Evolutionary conservation across 2,113 vertebrate species (phyloP).

Genomic region (Anas platyrhynchos): DNA sequence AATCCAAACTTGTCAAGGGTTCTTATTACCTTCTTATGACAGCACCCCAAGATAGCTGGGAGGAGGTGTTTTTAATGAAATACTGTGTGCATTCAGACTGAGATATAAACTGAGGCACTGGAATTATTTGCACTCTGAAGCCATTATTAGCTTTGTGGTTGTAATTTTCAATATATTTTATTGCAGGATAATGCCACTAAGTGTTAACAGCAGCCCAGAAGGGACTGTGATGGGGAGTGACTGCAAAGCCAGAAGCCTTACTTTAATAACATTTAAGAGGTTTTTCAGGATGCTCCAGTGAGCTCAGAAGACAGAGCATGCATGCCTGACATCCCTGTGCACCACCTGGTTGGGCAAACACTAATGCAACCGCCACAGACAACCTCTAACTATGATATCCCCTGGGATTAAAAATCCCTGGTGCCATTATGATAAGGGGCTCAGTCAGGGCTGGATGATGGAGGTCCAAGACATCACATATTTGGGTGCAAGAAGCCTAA

Average conservation of each 20-base stretch:
- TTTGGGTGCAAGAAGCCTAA: not conserved
- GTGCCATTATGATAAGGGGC: accelerated
- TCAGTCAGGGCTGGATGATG: not conserved
- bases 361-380: accelerated
- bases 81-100: not conserved
- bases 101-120: not conserved
- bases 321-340: not conserved
- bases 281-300: not conserved
- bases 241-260: not conserved
- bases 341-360: not conserved
- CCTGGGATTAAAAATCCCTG: not conserved
- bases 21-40: not conserved
- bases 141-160: not conserved
- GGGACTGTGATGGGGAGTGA: not conserved
- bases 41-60: not conserved
- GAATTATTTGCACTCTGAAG: not conserved
- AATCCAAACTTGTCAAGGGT: not conserved
- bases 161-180: slow-evolving; percentile 21
- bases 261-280: not conserved
- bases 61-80: not conserved
- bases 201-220: not conserved
- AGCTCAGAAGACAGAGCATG: not conserved
- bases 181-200: not conserved
- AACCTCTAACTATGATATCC: not conserved
- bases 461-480: accelerated